A percentile compares a stretch with the other conserved stretches of the same genome.
Evolutionary conservation across 2,888 invertebrate species (phyloP).

Genomic region (Erebia epiphron): DNA sequence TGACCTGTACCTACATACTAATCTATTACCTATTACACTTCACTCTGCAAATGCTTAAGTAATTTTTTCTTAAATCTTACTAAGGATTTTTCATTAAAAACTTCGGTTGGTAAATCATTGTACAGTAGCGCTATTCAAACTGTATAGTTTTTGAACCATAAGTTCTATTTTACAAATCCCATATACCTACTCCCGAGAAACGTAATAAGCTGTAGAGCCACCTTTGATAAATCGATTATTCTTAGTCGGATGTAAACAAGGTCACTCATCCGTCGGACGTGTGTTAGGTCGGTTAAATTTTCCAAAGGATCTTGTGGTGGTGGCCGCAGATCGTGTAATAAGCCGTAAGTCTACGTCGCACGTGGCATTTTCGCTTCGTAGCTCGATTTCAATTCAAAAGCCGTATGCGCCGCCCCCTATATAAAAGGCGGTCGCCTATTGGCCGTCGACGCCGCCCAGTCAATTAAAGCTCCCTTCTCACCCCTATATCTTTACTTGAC

Average conservation of each 20-base stretch:
- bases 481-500: slow-evolving; percentile 70
- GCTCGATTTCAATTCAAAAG: slow-evolving; percentile 66
- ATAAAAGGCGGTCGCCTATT: slow-evolving; percentile 58
- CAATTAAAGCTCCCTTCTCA: slow-evolving; percentile 72
- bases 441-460: slow-evolving; percentile 69
- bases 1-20: too few species aligned
- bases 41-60: too few species aligned
- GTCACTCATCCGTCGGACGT: slow-evolving; percentile 40
- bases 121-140: too few species aligned
- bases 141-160: too few species aligned
- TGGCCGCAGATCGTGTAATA: slow-evolving; percentile 45
- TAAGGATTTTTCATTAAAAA: too few species aligned
- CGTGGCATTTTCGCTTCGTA: slow-evolving; percentile 75
- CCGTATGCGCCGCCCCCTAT: slow-evolving; percentile 66
- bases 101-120: too few species aligned
- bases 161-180: background rate
- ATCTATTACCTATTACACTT: too few species aligned
- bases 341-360: slow-evolving; percentile 49
- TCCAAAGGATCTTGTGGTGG: slow-evolving; percentile 43
- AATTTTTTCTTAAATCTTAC: too few species aligned
- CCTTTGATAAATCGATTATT: slow-evolving; percentile 35
- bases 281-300: slow-evolving; percentile 41
- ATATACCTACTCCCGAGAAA: slow-evolving; percentile 3
- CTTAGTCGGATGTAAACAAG: slow-evolving; percentile 40
- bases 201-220: slow-evolving; percentile 8